Base-by-base conservation (phyloP, 53 echinoderm and acorn worm species). In the Echinarachnius parma region DNA sequence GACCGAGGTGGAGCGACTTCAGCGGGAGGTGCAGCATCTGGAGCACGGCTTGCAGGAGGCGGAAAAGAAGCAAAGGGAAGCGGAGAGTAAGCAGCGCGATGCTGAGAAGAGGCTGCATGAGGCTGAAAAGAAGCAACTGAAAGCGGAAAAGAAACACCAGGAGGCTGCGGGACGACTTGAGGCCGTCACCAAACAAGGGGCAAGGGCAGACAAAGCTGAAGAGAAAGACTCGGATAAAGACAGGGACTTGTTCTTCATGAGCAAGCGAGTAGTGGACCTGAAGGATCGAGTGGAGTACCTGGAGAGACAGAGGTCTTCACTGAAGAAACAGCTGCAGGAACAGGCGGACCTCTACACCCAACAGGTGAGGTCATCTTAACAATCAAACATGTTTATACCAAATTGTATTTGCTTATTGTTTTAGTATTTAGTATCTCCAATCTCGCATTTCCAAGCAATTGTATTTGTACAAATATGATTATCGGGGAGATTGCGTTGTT, bases 201-300 rank as follows among this genome's bases (percentile, higher is more conserved):
- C 5, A 16, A 28, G 29, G 29, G 16, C 7, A 8, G 57, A 22
- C 9, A 50, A 19, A n/a, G 8, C 25, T 34, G 22, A 28, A 72
- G 25, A 23, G 68, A 68, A 9, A 20, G n/a, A n/a, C n/a, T n/a
- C 28, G 0, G 57, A 36, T 23, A 72, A 72, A 28, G 74, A 72
- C 29, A 72, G 57, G 37, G 74, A 72, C 37, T 45, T 72, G 36
- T 72, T 56, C 39, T 57, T 56, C 26, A 72, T 72, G 74, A 72
- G 74, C 74, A 72, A 72, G 57, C 10, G 74, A 36, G 74, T 72
- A 1, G 55, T 72, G 27, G 74, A 72, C 28, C 57, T 72, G 9
- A 72, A 72, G 18, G 74, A 56, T 14, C 55, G 25, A n/a, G 56
- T 56, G 25, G 39, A 37, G 16, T 9, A 28, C 16, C 74, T 72